Evolutionary conservation across 2,797 vertebrate species (phyloP), one percentile per base, ranked within the genome.

Genomic region (Tragopan temminckii): DNA sequence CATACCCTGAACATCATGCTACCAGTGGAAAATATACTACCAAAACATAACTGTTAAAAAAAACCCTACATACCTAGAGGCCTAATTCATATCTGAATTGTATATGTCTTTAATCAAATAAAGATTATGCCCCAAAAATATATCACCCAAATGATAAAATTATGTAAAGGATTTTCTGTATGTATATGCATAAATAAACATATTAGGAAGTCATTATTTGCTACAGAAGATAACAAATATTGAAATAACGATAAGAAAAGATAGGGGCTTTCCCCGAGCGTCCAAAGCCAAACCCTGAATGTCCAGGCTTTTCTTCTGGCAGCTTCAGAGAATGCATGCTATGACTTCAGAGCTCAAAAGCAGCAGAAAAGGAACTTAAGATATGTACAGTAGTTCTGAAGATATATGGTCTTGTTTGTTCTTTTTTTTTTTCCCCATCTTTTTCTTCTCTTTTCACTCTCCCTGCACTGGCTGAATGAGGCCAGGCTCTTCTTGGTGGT

Each of bases 171-270:
- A 19, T 62, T 48, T 19, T 55, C 17, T n/a, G 7, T 25, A 6
- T 29, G 33, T 11, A 16, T 13, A 31, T 16, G 24, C 5, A 33
- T 42, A 67, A 70, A 36, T 1, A 53, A 7, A 6, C 5, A 46
- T 8, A 17, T 3, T 4, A 15, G 5, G 20, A 8, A 53, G 21
- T 19, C 6, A 0, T 2, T 8, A 16, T 62, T 36, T 78, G 5
- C 45, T 89, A 69, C 3, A 8, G 43, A 46, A 86, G 5, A 9
- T 11, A 59, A 64, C 3, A 67, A 29, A 68, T 1, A 4, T 5
- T 42, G 27, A 71, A 67, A 45, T 15, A 6, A 84, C 63, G 25
- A 74, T 38, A 45, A 81, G 5, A n/a, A 71, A 57, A 20, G 27
- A 43, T 20, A 40, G 4, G 27, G 12, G 12, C 1, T 0, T 31